A percentile compares a stretch with the other conserved stretches of the same genome.
phyloP scores from a whole-genome alignment of 2,797 vertebrate species.

The Malurus leucopterus region DNA sequence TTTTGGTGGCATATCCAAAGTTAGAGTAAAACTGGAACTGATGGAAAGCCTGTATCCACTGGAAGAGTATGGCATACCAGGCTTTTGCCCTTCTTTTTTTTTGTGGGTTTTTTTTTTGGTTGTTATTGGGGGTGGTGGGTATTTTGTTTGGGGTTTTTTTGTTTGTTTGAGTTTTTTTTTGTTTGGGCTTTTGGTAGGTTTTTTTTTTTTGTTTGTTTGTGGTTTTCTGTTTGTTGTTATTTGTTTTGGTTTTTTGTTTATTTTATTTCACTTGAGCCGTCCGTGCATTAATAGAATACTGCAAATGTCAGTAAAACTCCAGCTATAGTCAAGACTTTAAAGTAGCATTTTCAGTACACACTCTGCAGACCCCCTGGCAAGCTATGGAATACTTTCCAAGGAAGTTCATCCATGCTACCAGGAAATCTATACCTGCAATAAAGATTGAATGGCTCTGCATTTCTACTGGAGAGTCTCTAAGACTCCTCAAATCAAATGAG shows the following conservation, averaged over 20 bases:
- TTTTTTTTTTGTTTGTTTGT: background rate
- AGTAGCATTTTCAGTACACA: background rate
- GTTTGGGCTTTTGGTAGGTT: no score
- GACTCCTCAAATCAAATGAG: background rate
- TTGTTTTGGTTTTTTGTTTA: background rate
- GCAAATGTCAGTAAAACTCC: background rate
- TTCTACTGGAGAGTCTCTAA: background rate
- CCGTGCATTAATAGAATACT: background rate
- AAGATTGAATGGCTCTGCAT: background rate
- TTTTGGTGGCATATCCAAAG: background rate
- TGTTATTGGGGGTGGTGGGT: no score
- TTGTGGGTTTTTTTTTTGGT: background rate
- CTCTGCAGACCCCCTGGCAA: background rate
- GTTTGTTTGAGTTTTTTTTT: background rate
- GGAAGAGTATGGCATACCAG: background rate
- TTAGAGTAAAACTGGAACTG: constrained; percentile 17
- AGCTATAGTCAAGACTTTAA: background rate
- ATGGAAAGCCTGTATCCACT: constrained; percentile 7
- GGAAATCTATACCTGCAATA: background rate
- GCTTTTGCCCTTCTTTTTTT: background rate
- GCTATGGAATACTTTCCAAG: background rate
- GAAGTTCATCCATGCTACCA: background rate
- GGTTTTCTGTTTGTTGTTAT: background rate
- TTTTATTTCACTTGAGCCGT: background rate
- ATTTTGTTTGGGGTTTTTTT: no score